These are phyloP conservation scores for Lepidocolaptes lacrymiger DNA, from an alignment of 2,797 vertebrate genomes.

Conservation along the genomic window DNA sequence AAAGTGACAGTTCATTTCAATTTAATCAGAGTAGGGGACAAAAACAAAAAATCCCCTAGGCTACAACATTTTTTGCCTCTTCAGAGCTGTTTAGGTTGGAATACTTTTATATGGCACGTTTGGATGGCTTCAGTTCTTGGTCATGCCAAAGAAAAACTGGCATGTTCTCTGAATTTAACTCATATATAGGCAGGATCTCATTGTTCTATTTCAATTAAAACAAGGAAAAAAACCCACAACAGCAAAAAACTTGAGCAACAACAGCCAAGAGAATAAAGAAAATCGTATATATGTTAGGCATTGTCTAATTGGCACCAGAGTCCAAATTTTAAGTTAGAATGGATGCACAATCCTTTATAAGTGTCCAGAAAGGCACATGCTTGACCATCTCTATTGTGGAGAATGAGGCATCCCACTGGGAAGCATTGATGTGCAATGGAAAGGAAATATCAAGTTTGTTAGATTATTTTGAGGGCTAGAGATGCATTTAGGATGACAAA, in stretches of 20 bases:
- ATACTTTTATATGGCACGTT: not conserved
- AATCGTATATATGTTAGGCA: not conserved
- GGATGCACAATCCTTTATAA: not conserved
- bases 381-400: not conserved
- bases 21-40: not conserved
- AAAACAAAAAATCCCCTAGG: not conserved
- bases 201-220: not conserved
- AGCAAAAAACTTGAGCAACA: not conserved
- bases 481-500: not conserved
- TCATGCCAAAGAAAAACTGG: not conserved
- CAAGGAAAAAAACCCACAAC: not conserved
- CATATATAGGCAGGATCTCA: not conserved
- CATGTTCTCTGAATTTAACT: not conserved
- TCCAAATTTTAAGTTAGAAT: not conserved
- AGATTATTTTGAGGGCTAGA: not conserved
- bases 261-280: not conserved
- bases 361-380: not conserved
- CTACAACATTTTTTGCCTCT: not conserved
- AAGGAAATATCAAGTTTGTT: not conserved
- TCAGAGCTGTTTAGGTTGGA: not conserved
- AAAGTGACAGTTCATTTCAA: slow-evolving; percentile 24
- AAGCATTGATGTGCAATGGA: not conserved
- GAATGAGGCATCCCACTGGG: not conserved
- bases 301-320: not conserved
- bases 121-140: not conserved